Conservation (phyloP, 2,888 invertebrate species). For the Drosophila neutralis region DNA sequence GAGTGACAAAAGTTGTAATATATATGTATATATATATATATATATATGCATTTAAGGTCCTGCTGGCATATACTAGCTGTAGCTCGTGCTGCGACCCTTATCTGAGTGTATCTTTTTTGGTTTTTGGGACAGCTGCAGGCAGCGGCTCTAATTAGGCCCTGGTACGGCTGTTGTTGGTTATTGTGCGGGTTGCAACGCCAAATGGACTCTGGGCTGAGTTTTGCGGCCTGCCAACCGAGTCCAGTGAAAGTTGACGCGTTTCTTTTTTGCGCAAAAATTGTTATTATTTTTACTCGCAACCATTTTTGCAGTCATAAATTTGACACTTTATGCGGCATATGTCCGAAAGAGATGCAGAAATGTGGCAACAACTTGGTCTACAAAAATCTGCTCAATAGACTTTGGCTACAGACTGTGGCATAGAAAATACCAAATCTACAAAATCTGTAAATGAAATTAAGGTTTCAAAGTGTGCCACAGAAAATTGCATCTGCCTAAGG, state of each 20-base stretch:
- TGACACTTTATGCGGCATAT: constrained; percentile 54
- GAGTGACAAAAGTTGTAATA: constrained; percentile 7
- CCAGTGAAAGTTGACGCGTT: constrained; percentile 71
- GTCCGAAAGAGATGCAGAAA: constrained; percentile 16
- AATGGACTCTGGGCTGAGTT: constrained; percentile 23
- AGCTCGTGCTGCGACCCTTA: constrained; percentile 60
- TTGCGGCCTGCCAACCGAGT: constrained; percentile 28
- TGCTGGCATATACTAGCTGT: constrained; percentile 30
- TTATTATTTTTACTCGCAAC: constrained; percentile 40
- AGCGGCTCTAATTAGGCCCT: constrained; percentile 51
- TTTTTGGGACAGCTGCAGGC: constrained; percentile 47
- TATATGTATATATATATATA: not conserved
- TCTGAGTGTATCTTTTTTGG: not conserved
- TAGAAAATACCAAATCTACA: not conserved
- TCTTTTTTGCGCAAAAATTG: constrained; percentile 44
- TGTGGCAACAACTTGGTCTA: constrained; percentile 11
- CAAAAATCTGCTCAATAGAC: not conserved
- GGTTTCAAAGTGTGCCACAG: not conserved
- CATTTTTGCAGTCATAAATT: constrained; percentile 53
- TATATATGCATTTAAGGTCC: constrained; percentile 17
- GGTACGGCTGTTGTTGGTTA: constrained; percentile 22
- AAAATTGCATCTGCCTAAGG: not conserved
- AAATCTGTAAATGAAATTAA: not conserved
- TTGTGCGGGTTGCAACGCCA: constrained; percentile 13
- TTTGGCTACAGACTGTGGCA: not conserved